phyloP scores from a whole-genome alignment of 2,797 vertebrate genomes.

The Phrynocephalus guinanensis region DNA sequence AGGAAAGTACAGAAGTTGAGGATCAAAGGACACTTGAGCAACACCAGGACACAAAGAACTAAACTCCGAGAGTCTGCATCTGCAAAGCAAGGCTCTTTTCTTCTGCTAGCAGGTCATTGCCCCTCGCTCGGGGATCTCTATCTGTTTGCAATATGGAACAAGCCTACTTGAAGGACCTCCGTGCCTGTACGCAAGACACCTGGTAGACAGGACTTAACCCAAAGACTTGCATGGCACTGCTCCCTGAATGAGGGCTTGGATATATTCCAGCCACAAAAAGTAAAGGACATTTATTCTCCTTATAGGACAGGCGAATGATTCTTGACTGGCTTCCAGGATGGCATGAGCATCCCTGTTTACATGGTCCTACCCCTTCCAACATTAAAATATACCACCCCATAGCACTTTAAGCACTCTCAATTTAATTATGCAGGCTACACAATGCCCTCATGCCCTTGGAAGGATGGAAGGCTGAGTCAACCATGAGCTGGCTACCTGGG shows the following conservation, averaged over 20 bases:
- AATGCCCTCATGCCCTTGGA: too few species aligned
- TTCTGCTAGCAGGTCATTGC: neutral
- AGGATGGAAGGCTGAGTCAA: too few species aligned
- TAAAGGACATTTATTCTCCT: neutral
- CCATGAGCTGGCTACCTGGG: too few species aligned
- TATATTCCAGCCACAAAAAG: neutral
- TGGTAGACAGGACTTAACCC: neutral
- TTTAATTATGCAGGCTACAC: too few species aligned
- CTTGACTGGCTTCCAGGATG: accelerated
- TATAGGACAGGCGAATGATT: neutral
- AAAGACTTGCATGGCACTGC: neutral
- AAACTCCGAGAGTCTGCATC: neutral
- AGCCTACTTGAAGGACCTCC: neutral
- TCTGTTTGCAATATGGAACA: neutral
- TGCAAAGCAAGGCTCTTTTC: neutral
- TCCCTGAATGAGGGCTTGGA: neutral
- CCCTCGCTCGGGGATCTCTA: neutral
- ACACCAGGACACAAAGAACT: neutral
- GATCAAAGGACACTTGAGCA: neutral
- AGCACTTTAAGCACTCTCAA: too few species aligned
- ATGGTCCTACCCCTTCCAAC: neutral
- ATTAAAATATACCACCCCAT: too few species aligned
- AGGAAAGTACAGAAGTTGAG: neutral
- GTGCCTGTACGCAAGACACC: neutral
- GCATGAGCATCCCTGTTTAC: neutral